Base-by-base conservation (phyloP, 2,113 vertebrate genomes). In the Syngnathus floridae region DNA sequence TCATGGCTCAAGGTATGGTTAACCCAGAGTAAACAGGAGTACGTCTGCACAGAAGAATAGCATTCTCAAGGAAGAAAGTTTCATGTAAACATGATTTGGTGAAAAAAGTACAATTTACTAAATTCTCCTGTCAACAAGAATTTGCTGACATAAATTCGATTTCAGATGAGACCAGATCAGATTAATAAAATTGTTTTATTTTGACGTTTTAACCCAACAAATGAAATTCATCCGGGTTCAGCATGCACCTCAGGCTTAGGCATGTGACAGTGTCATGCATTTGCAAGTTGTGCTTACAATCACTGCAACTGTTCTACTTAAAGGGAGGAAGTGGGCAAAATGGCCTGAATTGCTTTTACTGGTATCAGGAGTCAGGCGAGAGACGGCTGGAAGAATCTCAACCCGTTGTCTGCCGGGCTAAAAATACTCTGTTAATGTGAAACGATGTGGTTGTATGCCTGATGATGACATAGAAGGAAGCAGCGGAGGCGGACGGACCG, bases 1-100 rank as follows among this genome's bases (percentile, higher is more conserved):
- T 81, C 84, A 78, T 62, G 63, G 69, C 72, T 80, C 71, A 4
- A 70, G 31, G 70, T 81, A 87, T 87, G 84, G 82, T 89, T 88
- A 90, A 87, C 86, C 71, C 40, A 80, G 65, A 80, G 75, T 80
- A 90, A 91, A 90, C 84, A 90, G 68, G 49, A 75, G 63, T 36
- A 49, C 14, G 73, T 74, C 70, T 73, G 73, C 58, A 71, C 48
- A 62, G 40, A 48, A 61, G 63, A 62, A 66, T 26, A 13, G 64
- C 56, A 61, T 62, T 67, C 36, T 64, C 19, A 62, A 52, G 46
- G 43, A 36, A 71, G 48, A 59, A 61, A 22, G n/a, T 61, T 41
- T 21, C 5, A 22, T 22, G 58, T 40, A n/a, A 40, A 60, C 37
- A 40, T 59, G 5, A 9, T 8, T n/a, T 10, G 9, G 36, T 4